A percentile compares a stretch with the other conserved stretches of the same genome.
These are phyloP conservation scores for Monochamus saltuarius DNA, from an alignment of 1,140 invertebrate genomes.

Conservation along the genomic window DNA sequence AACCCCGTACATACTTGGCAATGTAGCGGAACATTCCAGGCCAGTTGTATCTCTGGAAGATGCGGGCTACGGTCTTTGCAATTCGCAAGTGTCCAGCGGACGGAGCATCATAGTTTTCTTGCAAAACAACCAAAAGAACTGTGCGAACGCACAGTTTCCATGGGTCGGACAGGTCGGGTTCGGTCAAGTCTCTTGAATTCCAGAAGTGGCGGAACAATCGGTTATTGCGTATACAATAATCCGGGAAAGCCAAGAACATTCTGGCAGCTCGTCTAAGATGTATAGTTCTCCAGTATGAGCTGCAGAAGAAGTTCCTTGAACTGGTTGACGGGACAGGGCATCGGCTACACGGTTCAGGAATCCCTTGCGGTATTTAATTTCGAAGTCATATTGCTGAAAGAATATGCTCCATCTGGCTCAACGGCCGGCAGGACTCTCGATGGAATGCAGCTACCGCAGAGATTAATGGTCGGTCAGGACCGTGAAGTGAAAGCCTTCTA, in stretches of 20 bases:
- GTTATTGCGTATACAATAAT: too few species aligned
- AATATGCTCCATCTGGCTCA: slow-evolving; percentile 49
- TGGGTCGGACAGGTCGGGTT: too few species aligned
- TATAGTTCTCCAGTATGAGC: slow-evolving; percentile 1
- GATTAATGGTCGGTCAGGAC: slow-evolving; percentile 5
- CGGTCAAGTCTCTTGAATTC: too few species aligned
- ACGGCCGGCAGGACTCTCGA: too few species aligned
- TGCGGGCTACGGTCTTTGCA: slow-evolving; percentile 34
- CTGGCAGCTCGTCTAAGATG: neutral
- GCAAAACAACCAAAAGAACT: slow-evolving; percentile 22
- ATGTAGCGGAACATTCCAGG: slow-evolving; percentile 38
- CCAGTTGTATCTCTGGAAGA: slow-evolving; percentile 39
- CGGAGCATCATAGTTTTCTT: slow-evolving; percentile 27
- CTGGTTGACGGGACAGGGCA: slow-evolving; percentile 3
- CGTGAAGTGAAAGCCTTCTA: slow-evolving; percentile 50
- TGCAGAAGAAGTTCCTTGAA: neutral
- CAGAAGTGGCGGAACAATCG: too few species aligned
- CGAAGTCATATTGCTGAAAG: slow-evolving; percentile 51
- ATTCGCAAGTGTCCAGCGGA: slow-evolving; percentile 40
- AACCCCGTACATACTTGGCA: slow-evolving; percentile 27
- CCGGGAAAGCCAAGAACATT: slow-evolving; percentile 1
- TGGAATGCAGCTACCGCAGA: too few species aligned
- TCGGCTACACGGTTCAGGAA: slow-evolving; percentile 11
- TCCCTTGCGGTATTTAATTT: neutral
- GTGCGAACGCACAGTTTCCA: slow-evolving; percentile 33